These are phyloP conservation scores for Nebria salina DNA, from an alignment of 2,888 invertebrate genomes.

Conservation along the genomic window DNA sequence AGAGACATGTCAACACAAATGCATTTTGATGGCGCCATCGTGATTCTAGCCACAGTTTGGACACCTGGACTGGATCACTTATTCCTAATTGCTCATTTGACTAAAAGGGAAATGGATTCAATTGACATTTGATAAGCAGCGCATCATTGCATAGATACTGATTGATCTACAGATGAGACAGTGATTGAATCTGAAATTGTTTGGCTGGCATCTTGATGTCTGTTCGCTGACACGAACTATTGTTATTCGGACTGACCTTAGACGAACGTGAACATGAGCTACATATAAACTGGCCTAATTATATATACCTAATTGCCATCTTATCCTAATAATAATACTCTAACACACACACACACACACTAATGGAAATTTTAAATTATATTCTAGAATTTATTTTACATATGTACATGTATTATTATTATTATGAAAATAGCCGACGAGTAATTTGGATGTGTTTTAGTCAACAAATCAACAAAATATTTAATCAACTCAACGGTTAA, in stretches of 20 bases:
- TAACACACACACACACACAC: neutral
- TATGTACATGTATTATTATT: neutral
- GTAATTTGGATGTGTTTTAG: neutral
- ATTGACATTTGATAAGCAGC: neutral
- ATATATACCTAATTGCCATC: conserved; percentile 42
- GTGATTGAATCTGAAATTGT: neutral
- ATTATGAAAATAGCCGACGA: neutral
- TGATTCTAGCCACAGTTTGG: too few relatives aligned
- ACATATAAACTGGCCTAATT: conserved; percentile 45
- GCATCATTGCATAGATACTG: neutral
- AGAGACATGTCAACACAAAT: too few relatives aligned
- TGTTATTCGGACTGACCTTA: conserved; percentile 34
- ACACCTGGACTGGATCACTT: too few relatives aligned
- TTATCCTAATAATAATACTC: conserved; percentile 41
- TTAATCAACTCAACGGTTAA: neutral
- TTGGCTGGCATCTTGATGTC: conserved; percentile 10
- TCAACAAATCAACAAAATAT: neutral
- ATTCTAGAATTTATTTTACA: too few relatives aligned
- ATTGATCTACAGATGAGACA: neutral
- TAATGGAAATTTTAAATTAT: neutral
- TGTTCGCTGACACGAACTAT: neutral
- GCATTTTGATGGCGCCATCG: too few relatives aligned
- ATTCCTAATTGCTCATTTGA: too few relatives aligned
- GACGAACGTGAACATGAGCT: conserved; percentile 42
- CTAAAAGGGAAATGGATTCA: neutral